phyloP scores from a whole-genome alignment of 2,113 vertebrate species.

The Labeo catla region DNA sequence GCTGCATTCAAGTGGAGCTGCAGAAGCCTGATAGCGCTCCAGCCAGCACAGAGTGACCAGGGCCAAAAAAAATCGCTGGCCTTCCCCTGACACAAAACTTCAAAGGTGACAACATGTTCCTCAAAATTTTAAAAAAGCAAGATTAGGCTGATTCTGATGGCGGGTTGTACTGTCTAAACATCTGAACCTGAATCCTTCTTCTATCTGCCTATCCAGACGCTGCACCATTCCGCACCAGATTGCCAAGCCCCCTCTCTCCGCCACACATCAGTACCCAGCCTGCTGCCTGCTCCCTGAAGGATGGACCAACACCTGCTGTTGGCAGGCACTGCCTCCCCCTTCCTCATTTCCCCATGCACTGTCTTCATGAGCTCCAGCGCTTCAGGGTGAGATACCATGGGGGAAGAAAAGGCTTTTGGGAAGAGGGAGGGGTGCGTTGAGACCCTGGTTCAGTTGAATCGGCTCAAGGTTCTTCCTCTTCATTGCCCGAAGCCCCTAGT shows the following conservation, averaged over 20 bases:
- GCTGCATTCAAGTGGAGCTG: conserved; percentile 14
- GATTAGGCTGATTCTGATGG: neutral
- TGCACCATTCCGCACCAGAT: conserved; percentile 79
- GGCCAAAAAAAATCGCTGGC: conserved; percentile 4
- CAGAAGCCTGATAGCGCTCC: conserved; percentile 32
- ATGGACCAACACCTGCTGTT: conserved; percentile 90
- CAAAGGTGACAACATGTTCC: conserved; percentile 19
- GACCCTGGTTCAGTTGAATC: conserved; percentile 57
- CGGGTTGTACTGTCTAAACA: conserved; percentile 21
- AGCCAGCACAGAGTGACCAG: conserved; percentile 32
- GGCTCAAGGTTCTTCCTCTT: conserved; percentile 73
- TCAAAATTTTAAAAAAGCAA: neutral
- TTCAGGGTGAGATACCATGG: conserved; percentile 57
- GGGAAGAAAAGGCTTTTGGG: conserved; percentile 37
- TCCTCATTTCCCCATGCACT: conserved; percentile 36
- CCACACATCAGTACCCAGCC: conserved; percentile 86
- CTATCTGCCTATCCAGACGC: conserved; percentile 78
- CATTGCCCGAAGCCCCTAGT: conserved; percentile 59
- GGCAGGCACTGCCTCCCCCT: conserved; percentile 74
- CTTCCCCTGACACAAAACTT: conserved; percentile 28
- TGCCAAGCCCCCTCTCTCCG: conserved; percentile 83
- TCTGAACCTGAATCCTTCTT: conserved; percentile 49
- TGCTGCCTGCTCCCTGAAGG: conserved; percentile 84
- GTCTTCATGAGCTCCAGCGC: conserved; percentile 55
- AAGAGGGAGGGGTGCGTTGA: conserved; percentile 8